These are phyloP conservation scores for Botrylloides violaceus DNA, from an alignment of 23 tunicate species.

Conservation along the genomic window DNA sequence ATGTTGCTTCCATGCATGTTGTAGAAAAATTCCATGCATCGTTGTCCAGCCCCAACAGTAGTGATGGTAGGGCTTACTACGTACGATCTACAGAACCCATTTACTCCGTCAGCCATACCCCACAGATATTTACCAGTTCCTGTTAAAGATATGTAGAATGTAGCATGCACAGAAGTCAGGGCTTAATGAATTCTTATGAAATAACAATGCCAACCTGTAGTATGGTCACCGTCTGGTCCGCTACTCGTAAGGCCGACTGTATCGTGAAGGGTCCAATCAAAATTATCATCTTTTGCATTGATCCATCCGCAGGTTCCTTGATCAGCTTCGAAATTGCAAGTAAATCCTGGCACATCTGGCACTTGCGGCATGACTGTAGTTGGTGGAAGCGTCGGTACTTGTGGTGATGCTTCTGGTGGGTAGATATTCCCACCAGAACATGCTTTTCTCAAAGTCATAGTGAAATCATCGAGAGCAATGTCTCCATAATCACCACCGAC, in stretches of 20 bases:
- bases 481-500: conserved; percentile 27
- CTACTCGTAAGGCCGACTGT: not conserved
- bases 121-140: conserved; percentile 52
- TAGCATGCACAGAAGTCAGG: not conserved
- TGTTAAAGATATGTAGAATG: conserved; percentile 5
- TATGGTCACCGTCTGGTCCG: conserved; percentile 50
- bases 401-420: conserved; percentile 39
- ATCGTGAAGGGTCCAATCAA: conserved; percentile 27
- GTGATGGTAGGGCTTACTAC: conserved; percentile 29
- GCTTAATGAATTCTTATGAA: not conserved
- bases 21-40: conserved; percentile 50
- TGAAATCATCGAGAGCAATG: conserved; percentile 47
- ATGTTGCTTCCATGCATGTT: conserved; percentile 47
- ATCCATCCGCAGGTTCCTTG: conserved; percentile 40
- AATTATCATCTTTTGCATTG: conserved; percentile 23
- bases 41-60: conserved; percentile 31
- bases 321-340: conserved; percentile 33
- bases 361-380: conserved; percentile 25
- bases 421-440: conserved; percentile 33
- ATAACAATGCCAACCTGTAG: conserved; percentile 31
- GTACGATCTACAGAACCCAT: conserved; percentile 4
- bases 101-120: conserved; percentile 18
- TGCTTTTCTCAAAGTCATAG: not conserved
- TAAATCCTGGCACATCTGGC: conserved; percentile 41
- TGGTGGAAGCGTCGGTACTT: conserved; percentile 25